A percentile compares a stretch with the other conserved stretches of the same genome.
These are phyloP conservation scores for Glyphotaelius pellucidus DNA, from an alignment of 2,888 invertebrate genomes.

Conservation along the genomic window DNA sequence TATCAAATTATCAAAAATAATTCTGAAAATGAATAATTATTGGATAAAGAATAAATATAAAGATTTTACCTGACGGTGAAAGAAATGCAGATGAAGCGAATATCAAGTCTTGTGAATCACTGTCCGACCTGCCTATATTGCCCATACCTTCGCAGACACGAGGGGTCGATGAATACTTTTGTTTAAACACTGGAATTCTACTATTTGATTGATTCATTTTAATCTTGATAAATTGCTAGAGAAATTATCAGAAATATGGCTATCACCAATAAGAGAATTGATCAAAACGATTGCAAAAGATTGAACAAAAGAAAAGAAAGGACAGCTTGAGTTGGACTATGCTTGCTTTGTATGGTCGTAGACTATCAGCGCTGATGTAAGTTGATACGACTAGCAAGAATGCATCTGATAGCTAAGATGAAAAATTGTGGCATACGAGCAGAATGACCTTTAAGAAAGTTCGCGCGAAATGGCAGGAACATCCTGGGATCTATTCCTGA, in stretches of 20 bases:
- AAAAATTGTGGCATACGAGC: not conserved
- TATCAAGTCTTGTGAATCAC: not conserved
- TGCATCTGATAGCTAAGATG: not conserved
- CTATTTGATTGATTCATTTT: not conserved
- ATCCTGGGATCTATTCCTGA: not conserved
- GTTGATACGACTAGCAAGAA: not conserved
- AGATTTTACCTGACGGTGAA: not conserved
- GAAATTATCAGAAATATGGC: not conserved
- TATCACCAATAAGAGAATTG: not conserved
- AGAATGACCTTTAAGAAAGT: not conserved
- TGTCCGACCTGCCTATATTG: not conserved
- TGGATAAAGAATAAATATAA: not conserved
- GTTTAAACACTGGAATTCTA: not conserved
- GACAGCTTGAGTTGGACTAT: not conserved
- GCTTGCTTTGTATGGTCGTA: not conserved
- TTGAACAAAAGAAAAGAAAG: not conserved
- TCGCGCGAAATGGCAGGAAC: not conserved
- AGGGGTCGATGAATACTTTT: not conserved
- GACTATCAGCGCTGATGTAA: not conserved
- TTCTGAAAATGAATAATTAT: not conserved
- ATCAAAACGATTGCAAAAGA: not conserved
- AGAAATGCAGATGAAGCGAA: not conserved
- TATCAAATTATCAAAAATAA: not conserved
- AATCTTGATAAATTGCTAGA: not conserved
- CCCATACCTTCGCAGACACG: not conserved